phyloP scores from a whole-genome alignment of 2,113 vertebrate genomes.

The Rattus rattus region DNA sequence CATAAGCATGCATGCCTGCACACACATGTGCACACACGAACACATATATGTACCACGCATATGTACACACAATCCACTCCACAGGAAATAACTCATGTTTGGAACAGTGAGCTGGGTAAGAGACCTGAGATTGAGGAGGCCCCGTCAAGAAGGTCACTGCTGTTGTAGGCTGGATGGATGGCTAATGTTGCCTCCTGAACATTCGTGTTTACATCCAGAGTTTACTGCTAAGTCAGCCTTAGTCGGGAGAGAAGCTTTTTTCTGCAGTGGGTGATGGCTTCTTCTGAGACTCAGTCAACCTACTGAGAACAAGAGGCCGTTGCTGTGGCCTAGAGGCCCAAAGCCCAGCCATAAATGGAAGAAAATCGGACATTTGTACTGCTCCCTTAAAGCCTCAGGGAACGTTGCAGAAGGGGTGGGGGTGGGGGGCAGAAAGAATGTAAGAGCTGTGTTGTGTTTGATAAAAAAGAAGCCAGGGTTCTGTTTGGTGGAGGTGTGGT shows the following conservation, averaged over 20 bases:
- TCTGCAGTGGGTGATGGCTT: neutral
- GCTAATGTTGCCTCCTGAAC: too few relatives aligned
- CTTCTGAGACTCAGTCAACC: neutral
- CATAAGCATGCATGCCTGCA: neutral
- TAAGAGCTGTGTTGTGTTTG: neutral
- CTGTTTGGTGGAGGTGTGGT: too few relatives aligned
- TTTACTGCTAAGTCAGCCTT: neutral
- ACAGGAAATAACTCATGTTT: neutral
- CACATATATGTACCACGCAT: neutral
- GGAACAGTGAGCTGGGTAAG: too few relatives aligned
- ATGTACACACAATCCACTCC: neutral
- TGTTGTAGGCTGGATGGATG: neutral
- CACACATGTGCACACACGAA: neutral
- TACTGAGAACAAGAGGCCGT: neutral
- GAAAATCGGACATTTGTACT: neutral
- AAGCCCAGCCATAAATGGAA: neutral
- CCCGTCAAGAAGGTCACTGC: neutral
- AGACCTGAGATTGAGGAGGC: neutral
- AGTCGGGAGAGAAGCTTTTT: too few relatives aligned
- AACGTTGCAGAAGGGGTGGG: neutral
- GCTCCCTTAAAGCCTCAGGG: neutral
- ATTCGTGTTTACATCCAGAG: neutral
- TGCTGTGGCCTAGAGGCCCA: neutral
- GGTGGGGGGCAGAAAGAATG: neutral
- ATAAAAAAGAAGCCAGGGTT: too few relatives aligned